phyloP scores from a whole-genome alignment of 2,797 vertebrate genomes.

The Prionace glauca region DNA sequence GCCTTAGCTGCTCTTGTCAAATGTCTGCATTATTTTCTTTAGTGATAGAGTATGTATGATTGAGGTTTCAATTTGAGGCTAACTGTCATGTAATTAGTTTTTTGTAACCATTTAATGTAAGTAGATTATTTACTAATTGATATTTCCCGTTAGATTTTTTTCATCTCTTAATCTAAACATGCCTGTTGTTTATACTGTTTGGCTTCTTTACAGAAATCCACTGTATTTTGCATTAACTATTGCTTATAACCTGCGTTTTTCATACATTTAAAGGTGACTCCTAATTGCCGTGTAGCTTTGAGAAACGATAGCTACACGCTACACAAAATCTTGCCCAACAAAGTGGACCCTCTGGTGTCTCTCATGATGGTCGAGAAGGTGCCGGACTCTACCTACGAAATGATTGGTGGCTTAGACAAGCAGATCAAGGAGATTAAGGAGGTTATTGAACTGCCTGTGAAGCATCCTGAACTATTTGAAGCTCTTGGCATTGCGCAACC shows the following conservation, averaged over 20 bases:
- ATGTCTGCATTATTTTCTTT: not conserved
- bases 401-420: slow-evolving; percentile 96
- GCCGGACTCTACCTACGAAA: slow-evolving; percentile 95
- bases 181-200: not conserved
- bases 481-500: slow-evolving; percentile 94
- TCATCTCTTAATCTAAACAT: not conserved
- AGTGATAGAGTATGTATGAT: not conserved
- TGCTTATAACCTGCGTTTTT: not conserved
- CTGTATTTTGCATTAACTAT: not conserved
- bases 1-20: not conserved
- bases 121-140: not conserved
- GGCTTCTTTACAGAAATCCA: not conserved
- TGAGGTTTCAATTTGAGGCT: not conserved
- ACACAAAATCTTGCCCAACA: slow-evolving; percentile 97
- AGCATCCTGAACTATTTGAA: slow-evolving; percentile 94
- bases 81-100: slow-evolving; percentile 16
- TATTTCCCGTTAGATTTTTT: not conserved
- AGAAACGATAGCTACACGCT: slow-evolving; percentile 96
- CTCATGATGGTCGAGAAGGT: slow-evolving; percentile 99
- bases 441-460: slow-evolving; percentile 94
- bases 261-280: slow-evolving; percentile 74
- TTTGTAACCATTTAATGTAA: not conserved
- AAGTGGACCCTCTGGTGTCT: slow-evolving; percentile 93
- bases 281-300: slow-evolving; percentile 91
- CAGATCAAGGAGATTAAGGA: slow-evolving; percentile 99